Conservation (phyloP, 2,113 vertebrate genomes). For the Agelaius phoeniceus region DNA sequence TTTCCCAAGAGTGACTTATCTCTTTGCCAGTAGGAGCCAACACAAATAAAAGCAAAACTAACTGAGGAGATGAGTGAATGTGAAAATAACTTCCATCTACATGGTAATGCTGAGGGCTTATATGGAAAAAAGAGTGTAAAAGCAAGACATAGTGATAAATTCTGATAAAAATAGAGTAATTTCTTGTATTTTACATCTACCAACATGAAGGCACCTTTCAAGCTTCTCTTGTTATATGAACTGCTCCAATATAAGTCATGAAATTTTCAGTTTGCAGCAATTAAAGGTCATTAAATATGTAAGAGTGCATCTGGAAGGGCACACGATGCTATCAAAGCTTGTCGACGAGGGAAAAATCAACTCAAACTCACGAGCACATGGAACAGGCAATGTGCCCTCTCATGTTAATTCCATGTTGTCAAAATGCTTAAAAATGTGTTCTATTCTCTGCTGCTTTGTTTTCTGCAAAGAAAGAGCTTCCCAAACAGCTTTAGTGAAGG, state of each 20-base stretch:
- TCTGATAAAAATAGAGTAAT: not conserved
- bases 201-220: not conserved
- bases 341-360: not conserved
- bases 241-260: not conserved
- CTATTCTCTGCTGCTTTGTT: not conserved
- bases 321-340: not conserved
- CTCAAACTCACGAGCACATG: accelerated
- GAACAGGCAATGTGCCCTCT: not conserved
- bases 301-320: constrained; percentile 25
- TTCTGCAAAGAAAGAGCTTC: not conserved
- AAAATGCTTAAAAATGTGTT: not conserved
- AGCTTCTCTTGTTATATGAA: not conserved
- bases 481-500: not conserved
- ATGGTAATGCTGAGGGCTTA: not conserved
- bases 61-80: not conserved
- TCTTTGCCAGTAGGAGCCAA: not conserved
- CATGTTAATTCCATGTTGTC: accelerated
- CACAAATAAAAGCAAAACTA: not conserved
- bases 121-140: not conserved
- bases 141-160: not conserved
- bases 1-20: not conserved
- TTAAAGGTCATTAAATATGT: constrained; percentile 44
- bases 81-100: not conserved
- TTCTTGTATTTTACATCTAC: not conserved
- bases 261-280: constrained; percentile 45